phyloP scores from a whole-genome alignment of 1,140 invertebrate genomes.

The Lerema accius region DNA sequence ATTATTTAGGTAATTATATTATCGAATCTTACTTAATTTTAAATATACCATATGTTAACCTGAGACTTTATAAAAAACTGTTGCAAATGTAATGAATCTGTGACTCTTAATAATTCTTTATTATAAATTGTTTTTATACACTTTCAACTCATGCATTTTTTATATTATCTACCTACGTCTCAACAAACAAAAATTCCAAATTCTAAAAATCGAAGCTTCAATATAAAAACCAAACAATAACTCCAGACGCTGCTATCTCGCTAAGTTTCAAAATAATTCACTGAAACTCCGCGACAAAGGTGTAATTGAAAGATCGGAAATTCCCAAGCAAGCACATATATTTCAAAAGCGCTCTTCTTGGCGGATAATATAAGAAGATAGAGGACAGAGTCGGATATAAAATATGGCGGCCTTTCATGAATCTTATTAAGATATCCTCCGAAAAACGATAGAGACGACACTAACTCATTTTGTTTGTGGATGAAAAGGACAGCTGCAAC shows the following conservation, averaged over 20 bases:
- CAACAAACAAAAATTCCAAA: background rate
- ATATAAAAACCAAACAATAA: slow-evolving; percentile 30
- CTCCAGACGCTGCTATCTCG: slow-evolving; percentile 43
- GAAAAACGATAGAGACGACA: slow-evolving; percentile 65
- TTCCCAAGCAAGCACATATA: slow-evolving; percentile 80
- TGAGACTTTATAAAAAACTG: too few relatives aligned
- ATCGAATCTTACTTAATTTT: too few relatives aligned
- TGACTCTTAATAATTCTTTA: too few relatives aligned
- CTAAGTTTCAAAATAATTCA: slow-evolving; percentile 62
- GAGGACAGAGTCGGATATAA: slow-evolving; percentile 85
- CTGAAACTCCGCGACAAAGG: slow-evolving; percentile 67
- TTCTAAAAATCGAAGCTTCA: slow-evolving; percentile 11
- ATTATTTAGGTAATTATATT: too few relatives aligned
- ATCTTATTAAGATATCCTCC: slow-evolving; percentile 88
- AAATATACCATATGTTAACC: too few relatives aligned
- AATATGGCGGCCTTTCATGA: slow-evolving; percentile 88
- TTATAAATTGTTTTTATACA: too few relatives aligned
- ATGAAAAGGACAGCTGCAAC: slow-evolving; percentile 39
- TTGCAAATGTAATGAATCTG: too few relatives aligned
- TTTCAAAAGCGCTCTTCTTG: slow-evolving; percentile 76
- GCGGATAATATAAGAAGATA: slow-evolving; percentile 84
- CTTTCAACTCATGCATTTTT: too few relatives aligned
- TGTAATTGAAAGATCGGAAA: slow-evolving; percentile 82
- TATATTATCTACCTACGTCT: too few relatives aligned
- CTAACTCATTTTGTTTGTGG: slow-evolving; percentile 35